These are phyloP conservation scores for Melanotaenia trifasciata DNA, from an alignment of 2,797 vertebrate genomes.

Conservation along the genomic window DNA sequence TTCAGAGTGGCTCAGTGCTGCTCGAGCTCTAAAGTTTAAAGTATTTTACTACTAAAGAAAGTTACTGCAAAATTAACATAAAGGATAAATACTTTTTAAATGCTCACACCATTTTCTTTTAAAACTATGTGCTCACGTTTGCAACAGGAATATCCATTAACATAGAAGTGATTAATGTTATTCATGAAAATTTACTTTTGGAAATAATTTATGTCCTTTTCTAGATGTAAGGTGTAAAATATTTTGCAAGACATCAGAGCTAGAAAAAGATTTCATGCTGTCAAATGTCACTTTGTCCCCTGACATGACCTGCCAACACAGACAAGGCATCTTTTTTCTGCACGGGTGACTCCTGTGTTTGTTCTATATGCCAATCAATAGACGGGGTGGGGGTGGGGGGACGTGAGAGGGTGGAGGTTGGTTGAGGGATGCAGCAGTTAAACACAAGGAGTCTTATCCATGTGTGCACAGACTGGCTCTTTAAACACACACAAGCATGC, in stretches of 20 bases:
- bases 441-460: constrained; percentile 69
- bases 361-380: constrained; percentile 62
- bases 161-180: background rate
- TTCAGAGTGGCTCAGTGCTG: too few relatives aligned
- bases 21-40: too few relatives aligned
- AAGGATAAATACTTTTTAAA: too few relatives aligned
- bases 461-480: constrained; percentile 67
- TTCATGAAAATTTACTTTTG: background rate
- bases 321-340: constrained; percentile 19
- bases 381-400: constrained; percentile 5
- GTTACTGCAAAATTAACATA: too few relatives aligned
- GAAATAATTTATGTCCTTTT: background rate
- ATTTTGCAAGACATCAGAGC: background rate
- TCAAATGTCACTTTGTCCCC: constrained; percentile 29
- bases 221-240: background rate
- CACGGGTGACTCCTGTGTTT: constrained; percentile 33
- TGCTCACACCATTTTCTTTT: too few relatives aligned
- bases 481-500: constrained; percentile 52
- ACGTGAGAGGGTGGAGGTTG: constrained; percentile 36
- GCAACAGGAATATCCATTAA: background rate
- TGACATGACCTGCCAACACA: constrained; percentile 25
- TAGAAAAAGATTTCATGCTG: constrained; percentile 7
- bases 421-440: constrained; percentile 53
- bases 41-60: too few relatives aligned
- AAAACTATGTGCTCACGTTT: too few relatives aligned